Percentiles rank a stretch among this genome's conserved stretches.
These are phyloP conservation scores for Salminus brasiliensis DNA, from an alignment of 2,113 vertebrate species.

Conservation along the genomic window DNA sequence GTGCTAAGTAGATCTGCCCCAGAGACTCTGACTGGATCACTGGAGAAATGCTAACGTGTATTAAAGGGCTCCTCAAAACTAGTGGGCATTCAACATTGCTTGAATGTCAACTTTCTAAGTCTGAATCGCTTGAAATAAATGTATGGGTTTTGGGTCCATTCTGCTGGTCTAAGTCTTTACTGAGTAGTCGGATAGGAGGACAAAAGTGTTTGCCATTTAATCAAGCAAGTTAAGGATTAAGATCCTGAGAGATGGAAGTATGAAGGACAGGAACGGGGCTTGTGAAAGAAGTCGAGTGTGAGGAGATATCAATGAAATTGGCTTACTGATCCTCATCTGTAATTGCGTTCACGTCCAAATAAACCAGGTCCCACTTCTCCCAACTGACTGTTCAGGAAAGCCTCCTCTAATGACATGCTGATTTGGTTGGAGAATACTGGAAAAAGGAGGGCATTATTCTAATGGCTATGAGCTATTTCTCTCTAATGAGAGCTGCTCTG, in stretches of 20 bases:
- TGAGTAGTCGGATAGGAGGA: conserved; percentile 31
- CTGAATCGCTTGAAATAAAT: conserved; percentile 3
- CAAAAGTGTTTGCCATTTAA: conserved; percentile 38
- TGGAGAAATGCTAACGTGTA: not conserved
- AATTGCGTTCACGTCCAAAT: conserved; percentile 16
- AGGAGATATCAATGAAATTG: conserved; percentile 50
- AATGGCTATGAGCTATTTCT: conserved; percentile 23
- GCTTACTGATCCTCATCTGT: conserved; percentile 23
- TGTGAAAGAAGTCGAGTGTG: conserved; percentile 10
- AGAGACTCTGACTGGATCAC: no score
- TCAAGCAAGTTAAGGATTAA: conserved; percentile 38
- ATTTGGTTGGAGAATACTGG: conserved; percentile 19
- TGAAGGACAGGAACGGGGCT: conserved; percentile 6
- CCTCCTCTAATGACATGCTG: conserved; percentile 28
- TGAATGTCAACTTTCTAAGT: conserved; percentile 9
- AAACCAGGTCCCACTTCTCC: conserved; percentile 8
- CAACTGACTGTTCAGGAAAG: conserved; percentile 10
- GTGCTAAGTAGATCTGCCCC: no score
- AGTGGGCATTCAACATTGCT: not conserved
- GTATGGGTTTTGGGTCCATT: conserved; percentile 16
- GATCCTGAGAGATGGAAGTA: conserved; percentile 47
- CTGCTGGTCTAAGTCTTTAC: not conserved
- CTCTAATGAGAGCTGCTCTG: conserved; percentile 25
- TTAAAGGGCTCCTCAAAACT: not conserved
- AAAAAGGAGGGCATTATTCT: conserved; percentile 19